Base-by-base conservation (phyloP, 2,797 vertebrate genomes). In the Balearica regulorum region DNA sequence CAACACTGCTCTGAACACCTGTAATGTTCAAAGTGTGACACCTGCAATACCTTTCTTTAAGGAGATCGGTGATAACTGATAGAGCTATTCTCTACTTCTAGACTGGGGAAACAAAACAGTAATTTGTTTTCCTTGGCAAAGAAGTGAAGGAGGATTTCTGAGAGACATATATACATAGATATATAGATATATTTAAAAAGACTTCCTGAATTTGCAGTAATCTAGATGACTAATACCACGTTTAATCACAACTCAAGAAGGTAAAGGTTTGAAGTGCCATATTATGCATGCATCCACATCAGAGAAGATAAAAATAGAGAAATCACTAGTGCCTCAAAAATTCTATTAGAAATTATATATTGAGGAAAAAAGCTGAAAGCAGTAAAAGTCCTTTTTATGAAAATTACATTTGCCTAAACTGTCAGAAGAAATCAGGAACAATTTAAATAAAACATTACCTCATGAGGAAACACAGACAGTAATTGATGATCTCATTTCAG, bases 401-500 rank as follows among this genome's bases (percentile, higher is more conserved):
- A 93, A 93, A 95, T 92, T 93, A 46, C 60, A 88, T 96, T 96
- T 94, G 28, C 79, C 28, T 68, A 90, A 97, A 75, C 61, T 89
- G 83, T 85, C 88, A 92, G 54, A 95, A 95, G 75, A 96, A 84
- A 94, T 93, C 66, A 95, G 76, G 79, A 79, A 90, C 54, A 82
- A 86, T 92, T 95, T 93, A 92, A 97, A 90, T 96, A 96, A 95
- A 95, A 78, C 60, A 92, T 91, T 96, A 89, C 68, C 69, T 93
- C 86, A 75, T 61, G 76, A 91, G 57, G 69, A 91, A 96, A 93
- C 49, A 92, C 21, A 95, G 86, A 83, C 75, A 91, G 89, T 83
- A 96, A 96, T 33, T 92, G 78, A 96, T 93, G 71, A 94, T 89
- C 88, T 95, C 46, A 95, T 95, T 95, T 92, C 84, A 93, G 81